A percentile compares a stretch with the other conserved stretches of the same genome.
phyloP scores from a whole-genome alignment of 1,140 invertebrate species.

The Eumeta japonica region DNA sequence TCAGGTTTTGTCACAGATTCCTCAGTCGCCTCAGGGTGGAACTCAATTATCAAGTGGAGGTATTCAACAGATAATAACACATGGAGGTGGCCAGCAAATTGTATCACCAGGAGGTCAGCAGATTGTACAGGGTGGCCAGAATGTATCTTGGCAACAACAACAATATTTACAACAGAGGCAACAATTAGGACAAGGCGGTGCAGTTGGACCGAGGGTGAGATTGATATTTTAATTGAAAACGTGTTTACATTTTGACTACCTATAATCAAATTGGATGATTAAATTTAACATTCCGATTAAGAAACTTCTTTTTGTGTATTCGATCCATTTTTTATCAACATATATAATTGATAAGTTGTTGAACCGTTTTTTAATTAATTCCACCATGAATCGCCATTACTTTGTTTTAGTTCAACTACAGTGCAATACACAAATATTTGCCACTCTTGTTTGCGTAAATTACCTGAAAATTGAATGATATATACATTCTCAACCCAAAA shows the following conservation, averaged over 20 bases:
- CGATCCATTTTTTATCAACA: too few species aligned
- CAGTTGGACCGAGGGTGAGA: slow-evolving; percentile 48
- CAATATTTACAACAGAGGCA: slow-evolving; percentile 48
- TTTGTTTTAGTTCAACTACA: too few species aligned
- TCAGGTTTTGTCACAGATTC: slow-evolving; percentile 43
- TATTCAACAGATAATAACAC: slow-evolving; percentile 47
- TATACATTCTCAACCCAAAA: too few species aligned
- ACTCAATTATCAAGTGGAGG: slow-evolving; percentile 27
- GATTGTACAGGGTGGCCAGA: slow-evolving; percentile 45
- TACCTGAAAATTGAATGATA: too few species aligned
- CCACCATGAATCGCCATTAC: too few species aligned
- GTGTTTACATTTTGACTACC: not conserved
- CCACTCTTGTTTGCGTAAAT: too few species aligned
- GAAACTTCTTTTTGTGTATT: too few species aligned
- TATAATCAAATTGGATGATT: too few species aligned
- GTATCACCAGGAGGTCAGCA: slow-evolving; percentile 47
- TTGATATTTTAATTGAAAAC: not conserved
- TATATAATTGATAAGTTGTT: too few species aligned
- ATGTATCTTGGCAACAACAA: slow-evolving; percentile 47
- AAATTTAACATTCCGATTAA: too few species aligned
- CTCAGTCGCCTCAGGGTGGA: slow-evolving; percentile 38
- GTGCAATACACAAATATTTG: too few species aligned
- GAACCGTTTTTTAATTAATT: too few species aligned
- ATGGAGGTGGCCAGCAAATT: slow-evolving; percentile 47
- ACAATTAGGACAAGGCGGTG: slow-evolving; percentile 42